phyloP scores from a whole-genome alignment of 2,797 vertebrate species.

The Siniperca obscura region DNA sequence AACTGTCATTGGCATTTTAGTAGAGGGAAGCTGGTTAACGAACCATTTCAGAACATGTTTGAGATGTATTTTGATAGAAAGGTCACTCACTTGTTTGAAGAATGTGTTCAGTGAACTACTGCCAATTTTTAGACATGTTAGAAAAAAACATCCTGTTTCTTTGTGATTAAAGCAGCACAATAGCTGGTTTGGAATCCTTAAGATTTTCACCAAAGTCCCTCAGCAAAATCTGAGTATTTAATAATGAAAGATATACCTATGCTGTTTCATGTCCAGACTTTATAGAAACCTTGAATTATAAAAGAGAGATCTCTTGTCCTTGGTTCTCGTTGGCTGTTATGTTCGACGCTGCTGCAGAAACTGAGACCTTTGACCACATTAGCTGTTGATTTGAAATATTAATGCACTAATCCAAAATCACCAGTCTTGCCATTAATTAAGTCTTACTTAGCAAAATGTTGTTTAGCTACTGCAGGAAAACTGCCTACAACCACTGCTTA shows the following conservation, averaged over 20 bases:
- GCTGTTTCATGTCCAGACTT: conserved; percentile 5
- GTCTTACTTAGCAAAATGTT: conserved; percentile 52
- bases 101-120: not conserved
- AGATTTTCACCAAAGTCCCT: not conserved
- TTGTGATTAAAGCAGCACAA: not conserved
- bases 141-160: not conserved
- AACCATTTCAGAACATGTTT: conserved; percentile 9
- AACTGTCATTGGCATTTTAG: not conserved
- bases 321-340: not conserved
- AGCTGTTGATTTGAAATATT: conserved; percentile 51
- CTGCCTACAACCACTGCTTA: conserved; percentile 33
- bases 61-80: conserved; percentile 29
- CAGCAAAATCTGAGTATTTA: not conserved
- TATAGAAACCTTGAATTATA: not conserved
- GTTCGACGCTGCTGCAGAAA: not conserved
- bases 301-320: not conserved
- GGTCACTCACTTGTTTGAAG: conserved; percentile 34
- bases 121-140: not conserved
- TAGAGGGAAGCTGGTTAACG: not conserved
- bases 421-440: conserved; percentile 47
- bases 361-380: conserved; percentile 26
- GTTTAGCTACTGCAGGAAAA: conserved; percentile 61
- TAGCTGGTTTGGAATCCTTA: not conserved
- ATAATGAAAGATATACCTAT: not conserved
- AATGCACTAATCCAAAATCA: conserved; percentile 32